phyloP scores from a whole-genome alignment of 2,113 vertebrate genomes.

The Actenoides lindsayi region DNA sequence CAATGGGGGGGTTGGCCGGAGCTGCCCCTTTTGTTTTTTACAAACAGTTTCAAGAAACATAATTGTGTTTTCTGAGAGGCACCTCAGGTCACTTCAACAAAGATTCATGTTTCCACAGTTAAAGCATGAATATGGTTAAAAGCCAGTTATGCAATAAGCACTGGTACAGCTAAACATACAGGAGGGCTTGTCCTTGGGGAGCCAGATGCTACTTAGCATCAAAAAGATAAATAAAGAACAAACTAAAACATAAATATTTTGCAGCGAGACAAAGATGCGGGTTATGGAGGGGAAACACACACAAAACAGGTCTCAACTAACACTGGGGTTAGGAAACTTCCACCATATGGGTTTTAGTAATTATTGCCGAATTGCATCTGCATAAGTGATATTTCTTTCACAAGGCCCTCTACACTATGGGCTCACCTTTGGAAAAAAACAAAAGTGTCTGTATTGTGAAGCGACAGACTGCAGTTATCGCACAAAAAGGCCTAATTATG shows the following conservation, averaged over 20 bases:
- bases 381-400: constrained; percentile 30
- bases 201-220: constrained; percentile 43
- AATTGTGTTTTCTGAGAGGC: neutral
- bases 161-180: constrained; percentile 39
- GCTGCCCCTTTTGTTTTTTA: constrained; percentile 26
- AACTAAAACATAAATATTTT: constrained; percentile 56
- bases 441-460: neutral
- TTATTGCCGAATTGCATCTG: constrained; percentile 36
- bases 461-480: neutral
- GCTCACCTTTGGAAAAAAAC: constrained; percentile 33
- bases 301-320: neutral
- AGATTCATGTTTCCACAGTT: constrained; percentile 27
- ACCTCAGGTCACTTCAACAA: constrained; percentile 19
- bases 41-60: constrained; percentile 14
- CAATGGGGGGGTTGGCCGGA: neutral
- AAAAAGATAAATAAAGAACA: constrained; percentile 40
- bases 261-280: neutral
- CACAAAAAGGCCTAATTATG: constrained; percentile 59
- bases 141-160: constrained; percentile 29
- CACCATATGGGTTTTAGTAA: constrained; percentile 41
- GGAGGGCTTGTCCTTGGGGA: constrained; percentile 27
- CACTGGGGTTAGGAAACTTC: neutral
- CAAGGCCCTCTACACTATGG: neutral
- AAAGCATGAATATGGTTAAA: constrained; percentile 32
- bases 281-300: neutral